Evolutionary conservation across 2,113 vertebrate species (phyloP), one percentile per base, ranked within the genome.

Genomic region (Centropristis striata): DNA sequence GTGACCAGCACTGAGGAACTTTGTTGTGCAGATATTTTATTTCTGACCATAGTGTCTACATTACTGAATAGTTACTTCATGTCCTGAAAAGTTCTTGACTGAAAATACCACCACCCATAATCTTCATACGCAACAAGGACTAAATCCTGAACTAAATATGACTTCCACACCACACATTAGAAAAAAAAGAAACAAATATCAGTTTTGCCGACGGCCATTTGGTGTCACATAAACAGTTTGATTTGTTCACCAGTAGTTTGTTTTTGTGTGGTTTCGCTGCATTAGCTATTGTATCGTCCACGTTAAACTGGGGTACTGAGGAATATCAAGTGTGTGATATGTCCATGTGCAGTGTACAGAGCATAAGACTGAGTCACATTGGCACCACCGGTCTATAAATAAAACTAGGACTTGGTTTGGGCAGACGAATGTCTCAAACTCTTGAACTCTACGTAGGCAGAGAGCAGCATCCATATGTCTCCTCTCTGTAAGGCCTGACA

Each of bases 321-420:
- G 46, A 61, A 8, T 39, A 75, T 67, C 28, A 41, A n/a, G 21
- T 64, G 50, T 75, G 70, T 23, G 49, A 72, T 61, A 72, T 63
- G 68, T 64, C 42, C 63, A 4, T 68, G n/a, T 80, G 72, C 57
- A 69, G 71, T 53, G 53, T 67, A 64, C 66, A 81, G 63, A 37
- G 75, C 25, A 15, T 39, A 36, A 69, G 73, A 84, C 71, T 7
- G 76, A 67, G 68, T 87, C 82, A 57, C 63, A 70, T 69, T 78
- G 87, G 84, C 92, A 90, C 86, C 80, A 54, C 80, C 67, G 80
- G 86, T 87, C 78, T 75, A 65, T 55, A 76, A 86, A 80, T 37
- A 64, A 75, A 83, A 81, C 5, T 64, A 55, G 63, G 51, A 68
- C 63, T 36, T 58, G 68, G 15, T 86, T 73, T 21, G 53, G 74